Percentiles rank a stretch among this genome's conserved stretches.
Conservation (phyloP, 2,888 invertebrate genomes). For the Bellardia pandia region DNA sequence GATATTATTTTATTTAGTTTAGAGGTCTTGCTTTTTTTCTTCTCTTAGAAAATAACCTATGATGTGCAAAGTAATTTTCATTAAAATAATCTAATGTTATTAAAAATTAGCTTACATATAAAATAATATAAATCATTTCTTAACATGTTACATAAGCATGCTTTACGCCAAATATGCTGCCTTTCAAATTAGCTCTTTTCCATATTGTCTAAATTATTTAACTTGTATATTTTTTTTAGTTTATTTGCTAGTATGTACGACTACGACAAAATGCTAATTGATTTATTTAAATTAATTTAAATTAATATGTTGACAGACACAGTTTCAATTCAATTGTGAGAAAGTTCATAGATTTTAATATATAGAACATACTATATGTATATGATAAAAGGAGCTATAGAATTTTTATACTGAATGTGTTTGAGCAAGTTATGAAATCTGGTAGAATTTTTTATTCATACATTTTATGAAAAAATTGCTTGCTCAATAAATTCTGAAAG, state of each 20-base stretch:
- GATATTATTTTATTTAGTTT: no score
- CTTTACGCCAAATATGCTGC: not conserved
- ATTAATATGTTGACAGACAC: constrained; percentile 60
- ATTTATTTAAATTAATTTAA: constrained; percentile 59
- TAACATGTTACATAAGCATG: not conserved
- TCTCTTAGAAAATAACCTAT: no score
- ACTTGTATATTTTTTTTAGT: not conserved
- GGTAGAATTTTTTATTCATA: not conserved
- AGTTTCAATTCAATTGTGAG: constrained; percentile 41
- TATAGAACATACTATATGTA: not conserved
- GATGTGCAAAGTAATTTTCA: no score
- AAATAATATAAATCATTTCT: not conserved
- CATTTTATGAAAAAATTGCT: no score
- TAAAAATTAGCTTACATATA: no score
- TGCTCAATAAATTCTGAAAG: no score
- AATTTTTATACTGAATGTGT: not conserved
- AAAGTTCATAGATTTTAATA: constrained; percentile 11
- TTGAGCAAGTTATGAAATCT: not conserved
- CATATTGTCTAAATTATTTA: not conserved
- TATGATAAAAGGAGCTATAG: not conserved
- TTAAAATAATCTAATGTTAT: no score
- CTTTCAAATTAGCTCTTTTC: not conserved
- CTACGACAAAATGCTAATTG: constrained; percentile 28
- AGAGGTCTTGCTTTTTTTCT: no score
- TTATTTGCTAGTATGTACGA: no score